Evolutionary conservation across 2,888 invertebrate species (phyloP).

Genomic region (Teinopalpus imperialis): DNA sequence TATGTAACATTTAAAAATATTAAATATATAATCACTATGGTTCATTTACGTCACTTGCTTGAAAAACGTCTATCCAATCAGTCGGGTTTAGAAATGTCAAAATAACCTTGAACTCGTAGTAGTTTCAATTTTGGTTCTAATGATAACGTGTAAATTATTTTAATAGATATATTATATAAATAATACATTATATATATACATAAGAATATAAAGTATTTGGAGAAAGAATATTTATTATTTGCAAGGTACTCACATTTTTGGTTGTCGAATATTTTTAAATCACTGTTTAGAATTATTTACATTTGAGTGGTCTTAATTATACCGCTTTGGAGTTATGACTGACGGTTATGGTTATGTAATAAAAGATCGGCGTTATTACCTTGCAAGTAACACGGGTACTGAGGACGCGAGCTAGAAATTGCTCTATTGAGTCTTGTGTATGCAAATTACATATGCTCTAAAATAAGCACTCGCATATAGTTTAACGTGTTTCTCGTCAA

Average conservation of each 20-base stretch:
- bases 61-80: too few species aligned
- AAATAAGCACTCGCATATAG: conserved; percentile 7
- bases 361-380: conserved; percentile 18
- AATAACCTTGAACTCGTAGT: too few species aligned
- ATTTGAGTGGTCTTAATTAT: conserved; percentile 16
- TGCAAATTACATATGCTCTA: conserved; percentile 9
- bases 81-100: too few species aligned
- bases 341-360: conserved; percentile 25
- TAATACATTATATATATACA: too few species aligned
- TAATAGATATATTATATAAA: too few species aligned
- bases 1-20: too few species aligned
- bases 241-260: conserved; percentile 9
- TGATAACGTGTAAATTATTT: too few species aligned
- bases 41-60: too few species aligned
- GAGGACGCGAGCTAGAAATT: conserved; percentile 26
- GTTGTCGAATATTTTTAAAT: conserved; percentile 1
- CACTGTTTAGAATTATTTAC: conserved; percentile 11
- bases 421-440: conserved; percentile 6
- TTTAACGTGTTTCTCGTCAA: background rate
- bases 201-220: too few species aligned
- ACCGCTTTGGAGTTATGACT: conserved; percentile 15
- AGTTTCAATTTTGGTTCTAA: too few species aligned
- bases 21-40: too few species aligned
- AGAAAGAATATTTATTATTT: background rate
- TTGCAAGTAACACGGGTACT: conserved; percentile 23